phyloP scores from a whole-genome alignment of 2,797 vertebrate species.

The Chaunax sp. region DNA sequence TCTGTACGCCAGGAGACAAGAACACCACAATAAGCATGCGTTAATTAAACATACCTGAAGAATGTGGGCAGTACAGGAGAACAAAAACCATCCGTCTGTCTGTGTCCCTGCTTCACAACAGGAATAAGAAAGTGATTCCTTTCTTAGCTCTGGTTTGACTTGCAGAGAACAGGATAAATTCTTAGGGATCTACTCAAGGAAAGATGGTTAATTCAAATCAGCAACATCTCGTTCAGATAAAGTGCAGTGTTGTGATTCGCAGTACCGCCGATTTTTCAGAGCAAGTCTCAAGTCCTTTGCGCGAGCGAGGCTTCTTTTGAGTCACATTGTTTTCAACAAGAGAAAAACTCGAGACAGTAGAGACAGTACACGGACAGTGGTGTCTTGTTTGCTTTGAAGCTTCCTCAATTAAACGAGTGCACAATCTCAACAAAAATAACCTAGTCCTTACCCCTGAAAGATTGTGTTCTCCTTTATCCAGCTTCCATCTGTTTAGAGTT shows the following conservation, averaged over 20 bases:
- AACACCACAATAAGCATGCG: constrained; percentile 68
- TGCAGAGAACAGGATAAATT: constrained; percentile 10
- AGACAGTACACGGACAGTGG: constrained; percentile 26
- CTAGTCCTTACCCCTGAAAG: constrained; percentile 31
- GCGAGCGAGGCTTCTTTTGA: constrained; percentile 33
- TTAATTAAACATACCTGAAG: constrained; percentile 78
- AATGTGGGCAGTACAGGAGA: constrained; percentile 53
- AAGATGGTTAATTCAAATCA: constrained; percentile 81
- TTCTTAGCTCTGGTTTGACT: constrained; percentile 34
- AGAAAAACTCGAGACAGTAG: constrained; percentile 26
- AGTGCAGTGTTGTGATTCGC: constrained; percentile 24
- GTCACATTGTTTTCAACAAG: constrained; percentile 43
- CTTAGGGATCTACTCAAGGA: constrained; percentile 58
- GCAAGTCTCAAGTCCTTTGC: constrained; percentile 14
- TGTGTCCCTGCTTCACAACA: constrained; percentile 46
- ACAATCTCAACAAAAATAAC: constrained; percentile 25
- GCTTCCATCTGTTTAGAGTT: constrained; percentile 48
- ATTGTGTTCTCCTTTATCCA: constrained; percentile 33
- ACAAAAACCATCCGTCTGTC: constrained; percentile 56
- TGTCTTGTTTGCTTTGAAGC: constrained; percentile 57
- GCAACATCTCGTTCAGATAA: constrained; percentile 65
- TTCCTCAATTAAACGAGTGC: constrained; percentile 35
- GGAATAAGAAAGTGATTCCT: constrained; percentile 38
- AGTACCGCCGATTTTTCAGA: constrained; percentile 43
- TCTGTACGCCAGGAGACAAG: constrained; percentile 61